These are phyloP conservation scores for Crotalus viridis DNA, from an alignment of 2,113 vertebrate species.

Conservation along the genomic window DNA sequence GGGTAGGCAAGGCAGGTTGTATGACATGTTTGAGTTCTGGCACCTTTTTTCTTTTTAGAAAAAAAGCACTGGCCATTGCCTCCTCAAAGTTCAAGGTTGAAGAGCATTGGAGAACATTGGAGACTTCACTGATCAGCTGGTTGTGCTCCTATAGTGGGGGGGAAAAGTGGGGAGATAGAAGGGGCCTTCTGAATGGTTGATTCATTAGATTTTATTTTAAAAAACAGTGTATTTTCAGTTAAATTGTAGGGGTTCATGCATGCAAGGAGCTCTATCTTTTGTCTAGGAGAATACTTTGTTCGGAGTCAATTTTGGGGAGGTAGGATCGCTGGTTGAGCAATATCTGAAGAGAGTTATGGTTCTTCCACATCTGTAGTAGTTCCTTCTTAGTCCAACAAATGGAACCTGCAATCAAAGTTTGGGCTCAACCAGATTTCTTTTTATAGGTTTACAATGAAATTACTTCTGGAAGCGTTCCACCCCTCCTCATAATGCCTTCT, in stretches of 20 bases:
- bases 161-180: not conserved
- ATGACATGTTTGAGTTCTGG: no score
- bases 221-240: no score
- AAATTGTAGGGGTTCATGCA: no score
- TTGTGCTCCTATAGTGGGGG: not conserved
- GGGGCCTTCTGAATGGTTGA: not conserved
- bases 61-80: not conserved
- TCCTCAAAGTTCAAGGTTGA: not conserved
- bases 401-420: not conserved
- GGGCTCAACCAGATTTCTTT: not conserved
- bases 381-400: not conserved
- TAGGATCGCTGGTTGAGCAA: not conserved
- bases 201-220: no score
- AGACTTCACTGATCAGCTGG: not conserved
- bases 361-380: not conserved
- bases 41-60: no score
- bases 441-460: not conserved
- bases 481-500: not conserved
- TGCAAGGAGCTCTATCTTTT: no score
- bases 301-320: not conserved
- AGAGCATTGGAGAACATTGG: not conserved
- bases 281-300: no score
- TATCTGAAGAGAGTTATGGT: not conserved
- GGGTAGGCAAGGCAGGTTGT: no score
- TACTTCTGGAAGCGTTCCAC: not conserved